Percentiles rank a stretch among this genome's conserved stretches.
Conservation (phyloP, 2,113 vertebrate genomes). For the Hydrolagus affinis region DNA sequence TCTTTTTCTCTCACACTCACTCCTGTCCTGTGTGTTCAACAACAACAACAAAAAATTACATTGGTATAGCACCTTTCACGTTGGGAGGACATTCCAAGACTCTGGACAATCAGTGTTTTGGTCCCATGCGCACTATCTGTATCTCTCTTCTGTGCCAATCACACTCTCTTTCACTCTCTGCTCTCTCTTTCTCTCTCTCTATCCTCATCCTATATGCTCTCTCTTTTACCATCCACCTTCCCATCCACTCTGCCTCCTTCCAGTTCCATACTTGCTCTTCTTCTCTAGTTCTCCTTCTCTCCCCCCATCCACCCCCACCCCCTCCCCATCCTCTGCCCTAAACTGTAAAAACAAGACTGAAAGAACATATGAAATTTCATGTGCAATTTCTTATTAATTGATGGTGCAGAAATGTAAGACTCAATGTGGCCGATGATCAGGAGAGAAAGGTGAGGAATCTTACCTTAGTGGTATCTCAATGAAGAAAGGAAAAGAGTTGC, state of each 20-base stretch:
- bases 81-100: too few relatives aligned
- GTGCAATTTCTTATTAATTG: too few relatives aligned
- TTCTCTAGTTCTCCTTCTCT: constrained; percentile 7
- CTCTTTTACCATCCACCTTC: background rate
- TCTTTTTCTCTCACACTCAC: constrained; percentile 25
- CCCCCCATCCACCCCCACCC: too few relatives aligned
- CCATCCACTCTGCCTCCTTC: background rate
- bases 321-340: background rate
- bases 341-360: background rate
- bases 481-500: too few relatives aligned
- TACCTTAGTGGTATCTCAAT: background rate
- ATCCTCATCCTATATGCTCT: background rate
- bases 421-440: too few relatives aligned
- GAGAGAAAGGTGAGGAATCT: background rate
- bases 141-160: background rate
- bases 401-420: background rate
- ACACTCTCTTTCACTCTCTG: background rate
- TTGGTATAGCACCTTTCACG: too few relatives aligned
- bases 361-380: too few relatives aligned
- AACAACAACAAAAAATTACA: too few relatives aligned
- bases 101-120: too few relatives aligned
- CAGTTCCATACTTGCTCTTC: background rate
- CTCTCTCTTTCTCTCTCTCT: background rate
- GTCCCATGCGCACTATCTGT: background rate
- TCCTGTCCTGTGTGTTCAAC: background rate